Conservation (phyloP, 1,140 invertebrate genomes). For the Drosophila sturtevanti region DNA sequence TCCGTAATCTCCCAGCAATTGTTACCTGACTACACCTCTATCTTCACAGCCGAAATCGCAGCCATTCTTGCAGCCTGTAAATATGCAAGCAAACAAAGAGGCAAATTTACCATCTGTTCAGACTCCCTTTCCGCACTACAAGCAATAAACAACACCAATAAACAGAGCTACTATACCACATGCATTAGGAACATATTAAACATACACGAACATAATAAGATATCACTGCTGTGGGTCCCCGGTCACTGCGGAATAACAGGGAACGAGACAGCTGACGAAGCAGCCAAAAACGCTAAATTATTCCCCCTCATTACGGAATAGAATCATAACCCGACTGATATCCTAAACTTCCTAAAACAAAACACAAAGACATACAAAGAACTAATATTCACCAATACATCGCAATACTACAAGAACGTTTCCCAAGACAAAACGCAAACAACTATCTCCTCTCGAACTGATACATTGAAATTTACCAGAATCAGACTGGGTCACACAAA, state of each 20-base stretch:
- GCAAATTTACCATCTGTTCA: not conserved
- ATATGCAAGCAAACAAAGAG: not conserved
- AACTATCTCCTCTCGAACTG: too few relatives aligned
- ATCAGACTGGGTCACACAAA: too few relatives aligned
- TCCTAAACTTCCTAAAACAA: too few relatives aligned
- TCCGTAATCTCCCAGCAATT: not conserved
- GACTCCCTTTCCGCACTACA: conserved; percentile 4
- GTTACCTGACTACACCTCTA: not conserved
- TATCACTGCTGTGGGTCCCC: not conserved
- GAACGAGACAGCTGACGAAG: too few relatives aligned
- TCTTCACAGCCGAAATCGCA: conserved; percentile 6
- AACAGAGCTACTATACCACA: conserved; percentile 1
- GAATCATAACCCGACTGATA: not conserved
- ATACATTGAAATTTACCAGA: too few relatives aligned
- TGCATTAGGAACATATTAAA: not conserved
- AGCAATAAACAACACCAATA: conserved; percentile 5
- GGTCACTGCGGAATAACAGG: not conserved
- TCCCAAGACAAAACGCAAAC: too few relatives aligned
- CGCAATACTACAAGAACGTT: too few relatives aligned
- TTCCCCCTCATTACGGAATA: not conserved
- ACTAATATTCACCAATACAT: too few relatives aligned
- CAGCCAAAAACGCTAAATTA: too few relatives aligned
- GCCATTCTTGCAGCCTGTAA: not conserved
- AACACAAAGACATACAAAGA: conserved; percentile 1
- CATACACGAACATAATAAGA: not conserved